Evolutionary conservation across 2,113 vertebrate genomes (phyloP).

Genomic region (Sinocyclocheilus maitianheensis): DNA sequence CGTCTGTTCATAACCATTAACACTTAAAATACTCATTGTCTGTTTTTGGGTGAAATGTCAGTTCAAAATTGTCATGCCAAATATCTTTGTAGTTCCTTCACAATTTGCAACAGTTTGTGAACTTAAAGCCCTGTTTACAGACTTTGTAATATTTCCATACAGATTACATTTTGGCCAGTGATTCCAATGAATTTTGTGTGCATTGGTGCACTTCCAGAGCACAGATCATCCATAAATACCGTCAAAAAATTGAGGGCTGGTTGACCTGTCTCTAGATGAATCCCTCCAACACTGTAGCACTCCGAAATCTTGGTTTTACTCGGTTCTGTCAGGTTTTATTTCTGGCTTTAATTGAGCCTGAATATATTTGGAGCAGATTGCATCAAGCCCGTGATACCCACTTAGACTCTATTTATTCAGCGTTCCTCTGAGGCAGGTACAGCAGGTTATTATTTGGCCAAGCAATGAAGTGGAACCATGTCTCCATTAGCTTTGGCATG

Average conservation of each 20-base stretch:
- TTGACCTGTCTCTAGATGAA: background rate
- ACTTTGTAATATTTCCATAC: background rate
- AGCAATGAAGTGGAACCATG: slow-evolving; percentile 27
- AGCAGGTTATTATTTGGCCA: slow-evolving; percentile 24
- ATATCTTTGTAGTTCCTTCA: background rate
- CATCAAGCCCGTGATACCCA: background rate
- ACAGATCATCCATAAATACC: background rate
- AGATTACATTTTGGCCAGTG: background rate
- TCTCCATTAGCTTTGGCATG: slow-evolving; percentile 29
- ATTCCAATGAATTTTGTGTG: background rate
- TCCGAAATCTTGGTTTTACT: background rate
- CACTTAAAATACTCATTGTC: too few relatives aligned
- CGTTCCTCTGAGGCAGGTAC: slow-evolving; percentile 31
- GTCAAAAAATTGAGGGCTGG: background rate
- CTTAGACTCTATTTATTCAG: slow-evolving; percentile 38
- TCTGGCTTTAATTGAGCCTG: slow-evolving; percentile 38
- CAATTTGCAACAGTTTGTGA: background rate
- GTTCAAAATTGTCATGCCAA: background rate
- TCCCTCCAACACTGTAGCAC: background rate
- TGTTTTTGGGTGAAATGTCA: too few relatives aligned
- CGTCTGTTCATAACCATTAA: too few relatives aligned
- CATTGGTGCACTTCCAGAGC: background rate
- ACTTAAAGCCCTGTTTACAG: background rate
- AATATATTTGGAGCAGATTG: slow-evolving; percentile 21
- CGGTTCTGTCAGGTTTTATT: background rate